Evolutionary conservation across 92 coral and sea anemone genomes (phyloP).

Genomic region (Zoanthus sansibaricus): DNA sequence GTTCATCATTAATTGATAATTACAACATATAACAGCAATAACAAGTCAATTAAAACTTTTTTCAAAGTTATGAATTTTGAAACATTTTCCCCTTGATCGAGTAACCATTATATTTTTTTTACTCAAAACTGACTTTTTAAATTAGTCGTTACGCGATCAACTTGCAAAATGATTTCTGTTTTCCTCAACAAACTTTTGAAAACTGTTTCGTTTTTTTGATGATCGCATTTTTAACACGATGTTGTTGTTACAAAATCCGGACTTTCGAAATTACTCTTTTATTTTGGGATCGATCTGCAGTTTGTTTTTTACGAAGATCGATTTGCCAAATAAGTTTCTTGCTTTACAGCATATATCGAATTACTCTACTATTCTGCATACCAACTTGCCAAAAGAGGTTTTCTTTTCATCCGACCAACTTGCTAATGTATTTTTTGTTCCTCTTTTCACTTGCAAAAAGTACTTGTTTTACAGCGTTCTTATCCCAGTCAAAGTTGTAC

Average conservation of each 20-base stretch:
- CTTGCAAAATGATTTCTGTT: not conserved
- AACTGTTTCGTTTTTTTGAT: not conserved
- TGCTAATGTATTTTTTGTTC: not conserved
- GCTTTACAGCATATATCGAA: not conserved
- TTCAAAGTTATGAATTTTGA: not conserved
- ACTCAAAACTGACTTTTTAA: not conserved
- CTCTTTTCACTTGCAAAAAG: not conserved
- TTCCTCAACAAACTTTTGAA: not conserved
- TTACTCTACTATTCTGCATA: not conserved
- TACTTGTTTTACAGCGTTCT: too few relatives aligned
- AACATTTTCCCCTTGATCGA: not conserved
- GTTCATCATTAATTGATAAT: slow-evolving; percentile 25
- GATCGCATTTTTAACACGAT: too few relatives aligned
- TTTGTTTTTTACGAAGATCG: not conserved
- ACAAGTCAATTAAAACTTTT: slow-evolving; percentile 12
- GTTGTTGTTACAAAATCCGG: not conserved
- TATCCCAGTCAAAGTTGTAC: too few relatives aligned
- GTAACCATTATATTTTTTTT: not conserved
- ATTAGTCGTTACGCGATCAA: not conserved
- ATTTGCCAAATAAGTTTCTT: not conserved
- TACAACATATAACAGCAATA: slow-evolving; percentile 12
- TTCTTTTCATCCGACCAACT: too few relatives aligned
- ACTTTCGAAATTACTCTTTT: not conserved
- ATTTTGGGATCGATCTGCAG: too few relatives aligned
- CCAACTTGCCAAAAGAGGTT: too few relatives aligned